A percentile compares a stretch with the other conserved stretches of the same genome.
phyloP scores from a whole-genome alignment of 1,140 invertebrate genomes.

The Heliconius hermathena region DNA sequence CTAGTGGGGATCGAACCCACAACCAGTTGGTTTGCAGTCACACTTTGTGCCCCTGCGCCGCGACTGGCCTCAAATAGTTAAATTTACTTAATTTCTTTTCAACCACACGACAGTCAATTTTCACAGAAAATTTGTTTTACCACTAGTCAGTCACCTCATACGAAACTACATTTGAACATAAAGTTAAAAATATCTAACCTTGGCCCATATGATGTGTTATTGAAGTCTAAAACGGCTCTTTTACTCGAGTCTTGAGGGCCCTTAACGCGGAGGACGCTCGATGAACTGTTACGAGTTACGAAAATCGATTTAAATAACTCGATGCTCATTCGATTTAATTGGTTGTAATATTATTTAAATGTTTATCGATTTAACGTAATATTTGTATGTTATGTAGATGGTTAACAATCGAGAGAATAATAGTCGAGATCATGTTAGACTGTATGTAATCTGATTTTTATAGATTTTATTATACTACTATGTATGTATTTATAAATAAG shows the following conservation, averaged over 20 bases:
- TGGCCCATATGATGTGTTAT: conserved; percentile 59
- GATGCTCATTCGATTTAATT: conserved; percentile 22
- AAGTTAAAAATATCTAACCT: conserved; percentile 55
- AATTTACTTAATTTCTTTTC: no score
- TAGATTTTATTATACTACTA: no score
- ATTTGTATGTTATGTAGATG: no score
- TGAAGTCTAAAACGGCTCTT: conserved; percentile 58
- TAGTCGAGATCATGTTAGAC: no score
- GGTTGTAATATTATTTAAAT: neutral
- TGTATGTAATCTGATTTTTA: no score
- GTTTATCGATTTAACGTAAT: neutral
- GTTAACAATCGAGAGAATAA: no score
- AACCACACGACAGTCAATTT: no score
- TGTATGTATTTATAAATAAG: no score
- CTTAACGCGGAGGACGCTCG: conserved; percentile 42
- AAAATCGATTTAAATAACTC: conserved; percentile 50
- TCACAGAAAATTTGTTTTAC: neutral
- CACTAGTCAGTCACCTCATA: conserved; percentile 13
- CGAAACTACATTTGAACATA: conserved; percentile 29
- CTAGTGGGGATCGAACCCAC: no score
- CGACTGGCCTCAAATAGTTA: no score
- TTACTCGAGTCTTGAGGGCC: conserved; percentile 50
- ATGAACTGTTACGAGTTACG: conserved; percentile 49
- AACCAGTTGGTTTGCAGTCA: no score
- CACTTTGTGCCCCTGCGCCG: no score